Base-by-base conservation (phyloP, 2,797 vertebrate species). In the Coendou prehensilis region DNA sequence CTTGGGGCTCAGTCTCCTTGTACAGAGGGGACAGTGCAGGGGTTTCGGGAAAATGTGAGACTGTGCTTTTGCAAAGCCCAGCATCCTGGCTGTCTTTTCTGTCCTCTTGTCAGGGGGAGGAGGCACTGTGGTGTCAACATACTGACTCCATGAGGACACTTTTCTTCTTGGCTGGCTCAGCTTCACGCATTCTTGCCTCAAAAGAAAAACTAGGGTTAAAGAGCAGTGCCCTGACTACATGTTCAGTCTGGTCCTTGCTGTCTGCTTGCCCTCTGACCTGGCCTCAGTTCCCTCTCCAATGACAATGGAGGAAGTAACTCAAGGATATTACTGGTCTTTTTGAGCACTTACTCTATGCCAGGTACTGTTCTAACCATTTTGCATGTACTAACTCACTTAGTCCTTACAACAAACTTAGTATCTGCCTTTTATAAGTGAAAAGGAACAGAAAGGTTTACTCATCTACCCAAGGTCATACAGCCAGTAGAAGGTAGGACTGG, bases 161-260 rank as follows among this genome's bases (percentile, higher is more conserved):
- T 92, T 45, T 92, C 64, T 85, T 37, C 28, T n/a, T 64, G 28
- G 10, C 15, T 28, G 6, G 0, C 50, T 93, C 14, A n/a, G n/a
- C 37, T 69, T 10, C 30, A 28, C 30, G 41, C 22, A 22, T 45
- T 90, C 15, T 28, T 54, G 37, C 54, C 57, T 63, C 76, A 26
- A 17, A 67, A 37, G 8, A 69, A 69, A 64, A 14, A 0, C 6
- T n/a, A 10, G 50, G 9, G 20, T 57, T 64, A 85, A 41, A 45
- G 76, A 23, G 13, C 15, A 75, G 9, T 22, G 23, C 22, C 10
- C 45, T 20, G 47, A 9, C 9, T 15, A 17, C 2, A 13, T 37
- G 45, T n/a, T 37, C 45, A 33, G 6, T 52, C 96, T 92, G 63
- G 85, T 57, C 97, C 86, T 94, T 2, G 2, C 81, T 96, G 96